A percentile compares a stretch with the other conserved stretches of the same genome.
Evolutionary conservation across 2,113 vertebrate species (phyloP).

Genomic region (Spheniscus mendiculus): DNA sequence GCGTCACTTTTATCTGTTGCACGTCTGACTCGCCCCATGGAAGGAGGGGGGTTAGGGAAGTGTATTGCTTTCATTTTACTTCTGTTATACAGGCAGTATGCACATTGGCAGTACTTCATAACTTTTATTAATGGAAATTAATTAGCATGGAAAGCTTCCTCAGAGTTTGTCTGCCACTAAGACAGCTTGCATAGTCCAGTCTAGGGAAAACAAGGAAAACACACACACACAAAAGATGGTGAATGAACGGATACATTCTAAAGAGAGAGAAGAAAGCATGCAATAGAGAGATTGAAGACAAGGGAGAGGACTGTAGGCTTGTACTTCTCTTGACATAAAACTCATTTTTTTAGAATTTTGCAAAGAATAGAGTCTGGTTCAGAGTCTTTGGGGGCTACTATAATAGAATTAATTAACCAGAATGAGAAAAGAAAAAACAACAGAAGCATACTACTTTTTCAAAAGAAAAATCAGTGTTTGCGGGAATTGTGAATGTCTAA

Average conservation of each 20-base stretch:
- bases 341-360: not conserved
- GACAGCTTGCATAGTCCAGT: not conserved
- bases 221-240: not conserved
- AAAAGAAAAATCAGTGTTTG: not conserved
- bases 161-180: not conserved
- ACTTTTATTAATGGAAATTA: not conserved
- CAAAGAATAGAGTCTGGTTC: not conserved
- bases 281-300: not conserved
- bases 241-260: not conserved
- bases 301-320: not conserved
- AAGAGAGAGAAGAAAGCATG: not conserved
- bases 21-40: accelerated
- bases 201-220: conserved; percentile 10
- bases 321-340: conserved; percentile 2
- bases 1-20: not conserved
- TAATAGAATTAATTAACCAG: not conserved
- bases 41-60: not conserved
- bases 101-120: not conserved
- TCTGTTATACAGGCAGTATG: not conserved
- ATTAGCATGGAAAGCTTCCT: conserved; percentile 1
- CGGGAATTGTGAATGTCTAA: not conserved
- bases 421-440: not conserved
- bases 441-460: not conserved
- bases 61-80: not conserved
- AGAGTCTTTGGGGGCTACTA: not conserved